Percentiles rank a stretch among this genome's conserved stretches.
Evolutionary conservation across 64 coral and sea anemone genomes (phyloP).

Genomic region (Hydrozoanthus tunicans): DNA sequence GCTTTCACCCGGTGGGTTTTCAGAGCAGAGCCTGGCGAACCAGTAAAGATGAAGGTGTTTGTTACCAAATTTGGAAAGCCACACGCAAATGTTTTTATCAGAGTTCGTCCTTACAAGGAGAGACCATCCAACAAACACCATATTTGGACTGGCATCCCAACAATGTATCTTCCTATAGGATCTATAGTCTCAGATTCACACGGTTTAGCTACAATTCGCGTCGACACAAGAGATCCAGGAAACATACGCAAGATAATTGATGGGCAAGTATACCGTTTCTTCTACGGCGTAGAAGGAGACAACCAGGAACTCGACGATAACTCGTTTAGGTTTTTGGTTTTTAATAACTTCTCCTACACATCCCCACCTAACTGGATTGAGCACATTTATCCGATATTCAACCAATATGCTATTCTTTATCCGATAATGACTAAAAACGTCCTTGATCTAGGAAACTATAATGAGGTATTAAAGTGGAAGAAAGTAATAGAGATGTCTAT

Average conservation of each 20-base stretch:
- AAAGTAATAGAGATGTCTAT: neutral
- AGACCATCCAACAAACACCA: neutral
- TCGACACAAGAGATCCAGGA: conserved; percentile 58
- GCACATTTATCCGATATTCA: conserved; percentile 55
- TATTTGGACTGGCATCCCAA: neutral
- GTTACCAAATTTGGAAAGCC: conserved; percentile 71
- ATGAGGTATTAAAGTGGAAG: conserved; percentile 1
- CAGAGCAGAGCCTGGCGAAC: conserved; percentile 49
- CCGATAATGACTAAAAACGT: conserved; percentile 46
- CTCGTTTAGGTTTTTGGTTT: conserved; percentile 45
- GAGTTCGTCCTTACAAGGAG: neutral
- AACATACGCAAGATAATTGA: conserved; percentile 63
- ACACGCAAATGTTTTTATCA: conserved; percentile 19
- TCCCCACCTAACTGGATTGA: conserved; percentile 44
- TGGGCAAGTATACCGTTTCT: conserved; percentile 67
- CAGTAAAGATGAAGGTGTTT: conserved; percentile 34
- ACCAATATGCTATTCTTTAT: conserved; percentile 37
- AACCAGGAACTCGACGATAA: conserved; percentile 2
- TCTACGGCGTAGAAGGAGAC: conserved; percentile 40
- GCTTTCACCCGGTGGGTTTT: conserved; percentile 65
- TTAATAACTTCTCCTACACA: conserved; percentile 34
- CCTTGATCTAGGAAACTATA: conserved; percentile 52
- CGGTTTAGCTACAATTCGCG: conserved; percentile 51
- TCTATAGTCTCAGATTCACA: conserved; percentile 27
- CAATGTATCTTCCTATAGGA: neutral